phyloP scores from a whole-genome alignment of 2,797 vertebrate genomes.

The Thamnophis elegans region DNA sequence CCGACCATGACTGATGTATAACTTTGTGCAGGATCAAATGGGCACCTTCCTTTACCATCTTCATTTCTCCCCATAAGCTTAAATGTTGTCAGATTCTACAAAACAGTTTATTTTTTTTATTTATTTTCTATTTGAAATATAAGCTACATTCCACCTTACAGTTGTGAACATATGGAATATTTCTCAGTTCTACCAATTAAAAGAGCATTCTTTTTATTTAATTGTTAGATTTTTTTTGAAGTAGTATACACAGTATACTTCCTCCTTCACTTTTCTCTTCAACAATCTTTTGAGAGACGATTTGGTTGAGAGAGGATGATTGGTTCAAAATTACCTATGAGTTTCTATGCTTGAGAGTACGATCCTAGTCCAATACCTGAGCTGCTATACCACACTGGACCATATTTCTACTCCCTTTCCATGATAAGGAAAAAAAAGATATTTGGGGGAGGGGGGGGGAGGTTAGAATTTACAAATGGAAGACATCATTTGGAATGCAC shows the following conservation, averaged over 20 bases:
- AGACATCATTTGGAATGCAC: not conserved
- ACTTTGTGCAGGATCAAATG: constrained; percentile 94
- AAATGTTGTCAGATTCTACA: constrained; percentile 75
- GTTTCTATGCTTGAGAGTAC: not conserved
- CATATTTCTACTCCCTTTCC: not conserved
- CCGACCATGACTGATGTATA: constrained; percentile 96
- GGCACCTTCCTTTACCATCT: constrained; percentile 91
- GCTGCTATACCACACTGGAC: not conserved
- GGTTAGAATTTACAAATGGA: not conserved
- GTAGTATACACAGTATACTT: not conserved
- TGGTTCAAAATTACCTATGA: not conserved
- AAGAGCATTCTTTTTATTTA: not conserved
- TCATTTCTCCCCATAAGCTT: constrained; percentile 77
- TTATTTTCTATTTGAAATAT: not conserved
- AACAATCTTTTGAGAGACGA: not conserved
- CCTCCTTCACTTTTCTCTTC: not conserved
- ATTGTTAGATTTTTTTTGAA: not conserved
- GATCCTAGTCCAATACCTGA: not conserved
- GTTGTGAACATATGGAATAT: not conserved
- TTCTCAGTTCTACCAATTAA: not conserved
- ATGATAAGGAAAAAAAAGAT: not conserved
- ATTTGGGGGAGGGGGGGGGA: no score
- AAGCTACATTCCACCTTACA: constrained; percentile 15
- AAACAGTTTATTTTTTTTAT: constrained; percentile 5
- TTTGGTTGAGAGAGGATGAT: not conserved